phyloP scores from a whole-genome alignment of 1,140 invertebrate genomes.

The Geopemphigus sp. region DNA sequence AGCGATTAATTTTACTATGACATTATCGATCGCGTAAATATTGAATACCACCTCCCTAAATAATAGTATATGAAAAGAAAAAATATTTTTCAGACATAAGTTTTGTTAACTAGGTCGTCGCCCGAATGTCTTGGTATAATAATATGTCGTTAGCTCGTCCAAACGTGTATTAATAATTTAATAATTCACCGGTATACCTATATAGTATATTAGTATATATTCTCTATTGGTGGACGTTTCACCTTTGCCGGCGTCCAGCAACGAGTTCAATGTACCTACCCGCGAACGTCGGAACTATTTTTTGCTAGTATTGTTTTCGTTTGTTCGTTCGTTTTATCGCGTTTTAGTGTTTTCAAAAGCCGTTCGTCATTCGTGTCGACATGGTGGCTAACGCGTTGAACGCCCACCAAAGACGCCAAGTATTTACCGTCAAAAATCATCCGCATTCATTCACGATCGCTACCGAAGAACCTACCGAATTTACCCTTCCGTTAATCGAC shows the following conservation, averaged over 20 bases:
- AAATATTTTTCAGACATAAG: neutral
- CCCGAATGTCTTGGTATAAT: neutral
- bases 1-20: too few relatives aligned
- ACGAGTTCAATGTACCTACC: neutral
- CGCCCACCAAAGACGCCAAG: neutral
- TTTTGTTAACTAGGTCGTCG: slow-evolving; percentile 2
- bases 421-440: slow-evolving; percentile 8
- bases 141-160: neutral
- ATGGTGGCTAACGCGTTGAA: neutral
- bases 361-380: neutral
- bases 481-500: neutral
- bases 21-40: too few relatives aligned
- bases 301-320: neutral
- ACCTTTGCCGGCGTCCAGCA: too few relatives aligned
- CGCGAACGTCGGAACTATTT: neutral
- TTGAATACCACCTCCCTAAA: too few relatives aligned
- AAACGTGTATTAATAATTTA: neutral
- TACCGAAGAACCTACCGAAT: neutral
- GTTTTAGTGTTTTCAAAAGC: neutral
- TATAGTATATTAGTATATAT: too few relatives aligned
- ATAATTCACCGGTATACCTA: neutral
- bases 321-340: neutral
- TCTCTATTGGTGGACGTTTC: neutral
- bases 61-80: too few relatives aligned
- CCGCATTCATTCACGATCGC: slow-evolving; percentile 13